Percentiles rank a stretch among this genome's conserved stretches.
phyloP scores from a whole-genome alignment of 2,888 invertebrate species.

The Torymus tubicola region DNA sequence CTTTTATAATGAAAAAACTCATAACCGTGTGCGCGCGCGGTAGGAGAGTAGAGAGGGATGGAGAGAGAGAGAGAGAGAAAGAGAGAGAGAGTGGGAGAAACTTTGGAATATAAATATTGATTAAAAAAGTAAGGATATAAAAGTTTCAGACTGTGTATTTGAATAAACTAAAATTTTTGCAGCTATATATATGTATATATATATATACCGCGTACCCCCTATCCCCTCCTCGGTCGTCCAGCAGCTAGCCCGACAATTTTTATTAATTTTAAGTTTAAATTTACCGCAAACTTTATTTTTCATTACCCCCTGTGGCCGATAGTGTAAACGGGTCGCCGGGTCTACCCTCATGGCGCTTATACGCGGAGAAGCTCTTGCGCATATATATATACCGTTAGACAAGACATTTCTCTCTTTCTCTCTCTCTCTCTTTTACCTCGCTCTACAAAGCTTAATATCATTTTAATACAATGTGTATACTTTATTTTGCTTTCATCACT shows the following conservation, averaged over 20 bases:
- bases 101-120: slow-evolving; percentile 59
- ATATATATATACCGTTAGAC: too few species aligned
- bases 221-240: too few species aligned
- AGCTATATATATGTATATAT: too few species aligned
- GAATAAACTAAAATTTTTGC: slow-evolving; percentile 54
- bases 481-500: slow-evolving; percentile 38
- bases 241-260: slow-evolving; percentile 48
- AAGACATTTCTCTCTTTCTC: not conserved
- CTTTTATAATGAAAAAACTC: slow-evolving; percentile 60
- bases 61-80: too few species aligned
- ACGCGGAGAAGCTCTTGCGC: too few species aligned
- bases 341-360: too few species aligned
- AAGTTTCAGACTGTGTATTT: slow-evolving; percentile 57
- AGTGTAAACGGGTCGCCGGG: not conserved
- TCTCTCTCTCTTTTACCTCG: too few species aligned
- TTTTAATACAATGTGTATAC: slow-evolving; percentile 28
- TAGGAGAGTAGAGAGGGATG: too few species aligned
- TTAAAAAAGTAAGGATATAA: slow-evolving; percentile 59
- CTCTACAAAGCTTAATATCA: slow-evolving; percentile 28
- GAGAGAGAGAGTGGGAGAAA: slow-evolving; percentile 1
- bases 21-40: slow-evolving; percentile 53
- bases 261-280: slow-evolving; percentile 54
- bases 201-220: too few species aligned
- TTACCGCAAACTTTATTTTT: slow-evolving; percentile 26
- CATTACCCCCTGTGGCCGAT: slow-evolving; percentile 22